These are phyloP conservation scores for Streptopelia turtur DNA, from an alignment of 2,797 vertebrate species.

Conservation along the genomic window DNA sequence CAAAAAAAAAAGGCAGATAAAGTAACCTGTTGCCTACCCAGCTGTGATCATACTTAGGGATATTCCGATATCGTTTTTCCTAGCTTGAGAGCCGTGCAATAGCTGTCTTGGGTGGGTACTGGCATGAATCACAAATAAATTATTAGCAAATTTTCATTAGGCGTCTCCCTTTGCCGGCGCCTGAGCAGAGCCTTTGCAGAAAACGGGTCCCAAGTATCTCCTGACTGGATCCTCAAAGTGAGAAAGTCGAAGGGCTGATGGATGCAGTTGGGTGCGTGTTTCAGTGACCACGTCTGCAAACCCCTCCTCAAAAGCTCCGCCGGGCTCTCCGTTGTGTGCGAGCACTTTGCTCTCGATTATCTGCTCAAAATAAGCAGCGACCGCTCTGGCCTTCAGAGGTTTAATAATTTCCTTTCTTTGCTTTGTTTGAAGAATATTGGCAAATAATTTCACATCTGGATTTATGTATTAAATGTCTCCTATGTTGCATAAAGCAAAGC, in stretches of 20 bases:
- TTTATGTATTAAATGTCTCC: slow-evolving; percentile 34
- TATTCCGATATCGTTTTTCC: neutral
- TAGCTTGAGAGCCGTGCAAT: neutral
- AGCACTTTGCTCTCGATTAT: neutral
- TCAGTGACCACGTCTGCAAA: neutral
- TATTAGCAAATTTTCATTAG: neutral
- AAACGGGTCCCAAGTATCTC: neutral
- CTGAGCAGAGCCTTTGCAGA: neutral
- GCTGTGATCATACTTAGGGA: neutral
- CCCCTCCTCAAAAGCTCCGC: neutral
- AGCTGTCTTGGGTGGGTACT: neutral
- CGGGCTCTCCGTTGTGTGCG: neutral
- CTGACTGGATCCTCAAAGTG: neutral
- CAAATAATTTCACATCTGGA: slow-evolving; percentile 43
- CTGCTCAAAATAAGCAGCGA: neutral
- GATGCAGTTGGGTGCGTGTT: neutral
- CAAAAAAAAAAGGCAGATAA: neutral
- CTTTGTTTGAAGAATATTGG: slow-evolving; percentile 36
- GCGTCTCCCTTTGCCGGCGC: neutral
- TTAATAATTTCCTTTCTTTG: slow-evolving; percentile 22
- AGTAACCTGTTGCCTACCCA: neutral
- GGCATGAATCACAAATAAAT: neutral
- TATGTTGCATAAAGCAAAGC: slow-evolving; percentile 23
- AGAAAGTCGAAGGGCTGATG: neutral
- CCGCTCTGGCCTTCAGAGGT: neutral